Evolutionary conservation across 2,797 vertebrate genomes (phyloP), one percentile per base, ranked within the genome.

Genomic region (Urosaurus nigricauda): DNA sequence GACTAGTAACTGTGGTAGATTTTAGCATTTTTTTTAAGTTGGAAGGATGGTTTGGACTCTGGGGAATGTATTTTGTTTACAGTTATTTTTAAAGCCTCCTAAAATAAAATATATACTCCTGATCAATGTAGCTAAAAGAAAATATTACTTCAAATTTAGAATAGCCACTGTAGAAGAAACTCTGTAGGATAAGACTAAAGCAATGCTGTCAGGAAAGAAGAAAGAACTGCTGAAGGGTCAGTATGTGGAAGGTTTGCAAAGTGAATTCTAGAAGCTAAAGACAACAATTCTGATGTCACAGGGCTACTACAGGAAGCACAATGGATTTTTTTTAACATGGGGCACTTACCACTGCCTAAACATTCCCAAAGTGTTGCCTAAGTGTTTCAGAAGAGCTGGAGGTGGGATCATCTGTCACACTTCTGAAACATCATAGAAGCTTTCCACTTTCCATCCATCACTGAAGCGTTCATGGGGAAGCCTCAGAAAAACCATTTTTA

Each of bases 41-140:
- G n/a, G 5, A 13, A 56, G 58, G 87, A 1, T 79, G 7, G 74
- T 37, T 91, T 53, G 0, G 82, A 88, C 1, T 0, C 65, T 37
- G 81, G 43, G 21, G 3, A 90, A 80, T 40, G 86, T 85, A 79
- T 78, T 91, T 88, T 17, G 16, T 21, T n/a, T 88, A 0, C 14
- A 82, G 89, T 91, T 86, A 92, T 65, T 73, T 86, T 35, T 75
- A 87, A 86, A 9, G 81, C 80, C 47, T 83, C 0, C 35, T 5
- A 89, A 90, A 89, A 4, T 1, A 90, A 73, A 26, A 92, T 71
- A 0, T 0, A 1, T 79, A 17, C 8, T 87, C 35, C 65, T 65
- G 26, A 71, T 68, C 74, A 78, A 47, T 90, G 3, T 2, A 3
- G 51, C 77, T 53, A 73, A 21, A 82, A 63, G 13, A 26, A 73